Conservation (phyloP, 2,113 vertebrate genomes). For the Dromiciops gliroides region DNA sequence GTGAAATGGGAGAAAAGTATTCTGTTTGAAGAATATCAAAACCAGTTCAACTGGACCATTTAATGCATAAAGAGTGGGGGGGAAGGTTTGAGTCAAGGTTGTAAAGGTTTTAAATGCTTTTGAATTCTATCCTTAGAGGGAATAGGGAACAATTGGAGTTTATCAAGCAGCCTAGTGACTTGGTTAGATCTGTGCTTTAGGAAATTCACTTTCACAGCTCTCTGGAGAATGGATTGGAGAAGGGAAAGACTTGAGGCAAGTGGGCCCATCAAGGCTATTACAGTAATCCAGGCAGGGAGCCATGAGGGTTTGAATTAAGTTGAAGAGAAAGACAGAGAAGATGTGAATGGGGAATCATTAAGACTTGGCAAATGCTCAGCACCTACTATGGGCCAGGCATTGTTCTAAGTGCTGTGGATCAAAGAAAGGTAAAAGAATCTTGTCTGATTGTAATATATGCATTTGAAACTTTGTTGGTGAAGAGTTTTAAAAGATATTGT, state of each 20-base stretch:
- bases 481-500: too few relatives aligned
- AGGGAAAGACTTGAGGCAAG: too few relatives aligned
- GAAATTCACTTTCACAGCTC: too few relatives aligned
- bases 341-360: not conserved
- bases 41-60: not conserved
- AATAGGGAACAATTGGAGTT: not conserved
- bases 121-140: not conserved
- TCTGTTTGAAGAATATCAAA: not conserved
- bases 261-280: too few relatives aligned
- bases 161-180: not conserved
- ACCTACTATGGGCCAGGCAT: not conserved
- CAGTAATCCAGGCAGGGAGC: too few relatives aligned
- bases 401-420: not conserved
- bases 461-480: not conserved
- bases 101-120: not conserved
- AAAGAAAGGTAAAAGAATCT: not conserved
- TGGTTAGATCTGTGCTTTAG: not conserved
- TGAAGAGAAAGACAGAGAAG: not conserved
- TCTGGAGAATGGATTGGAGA: too few relatives aligned
- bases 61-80: not conserved
- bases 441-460: not conserved
- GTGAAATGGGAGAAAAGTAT: not conserved
- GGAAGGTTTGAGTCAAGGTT: not conserved
- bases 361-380: not conserved
- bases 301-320: not conserved